Percentiles rank a stretch among this genome's conserved stretches.
These are phyloP conservation scores for Harlomillsia oculata DNA, from an alignment of 1,140 invertebrate genomes.

Conservation along the genomic window DNA sequence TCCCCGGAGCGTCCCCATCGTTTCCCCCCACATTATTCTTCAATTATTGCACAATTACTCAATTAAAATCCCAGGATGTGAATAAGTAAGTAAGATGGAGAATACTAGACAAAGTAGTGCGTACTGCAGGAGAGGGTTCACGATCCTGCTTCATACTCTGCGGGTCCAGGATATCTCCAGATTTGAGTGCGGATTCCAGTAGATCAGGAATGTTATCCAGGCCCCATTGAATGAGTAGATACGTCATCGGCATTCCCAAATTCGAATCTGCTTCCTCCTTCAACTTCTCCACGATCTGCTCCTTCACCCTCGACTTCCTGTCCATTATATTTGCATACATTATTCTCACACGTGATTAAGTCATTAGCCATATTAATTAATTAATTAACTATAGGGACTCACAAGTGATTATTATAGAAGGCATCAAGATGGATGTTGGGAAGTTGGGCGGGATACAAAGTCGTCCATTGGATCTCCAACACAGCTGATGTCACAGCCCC, in stretches of 20 bases:
- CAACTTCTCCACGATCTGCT: conserved; percentile 51
- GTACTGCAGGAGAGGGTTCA: no score
- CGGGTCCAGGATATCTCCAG: no score
- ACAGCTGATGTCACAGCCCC: conserved; percentile 70
- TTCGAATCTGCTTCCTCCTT: conserved; percentile 64
- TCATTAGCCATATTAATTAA: not conserved
- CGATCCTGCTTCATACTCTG: no score
- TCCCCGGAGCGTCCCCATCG: not conserved
- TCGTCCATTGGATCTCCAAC: conserved; percentile 74
- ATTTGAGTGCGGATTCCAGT: conserved; percentile 46
- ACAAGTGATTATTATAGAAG: conserved; percentile 91
- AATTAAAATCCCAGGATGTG: conserved; percentile 2
- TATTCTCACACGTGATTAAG: not conserved
- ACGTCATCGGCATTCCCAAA: conserved; percentile 85
- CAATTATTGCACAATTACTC: conserved; percentile 5
- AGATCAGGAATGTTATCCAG: conserved; percentile 70
- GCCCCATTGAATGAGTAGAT: conserved; percentile 81
- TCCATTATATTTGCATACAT: conserved; percentile 44
- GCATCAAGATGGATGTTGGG: conserved; percentile 76
- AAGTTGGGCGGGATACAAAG: conserved; percentile 70
- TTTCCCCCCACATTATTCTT: no score
- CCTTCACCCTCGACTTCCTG: conserved; percentile 60
- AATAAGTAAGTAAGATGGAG: no score
- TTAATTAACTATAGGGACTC: conserved; percentile 44
- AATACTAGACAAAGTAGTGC: no score